Conservation (phyloP, 2,797 vertebrate genomes). For the Phataginus tetradactyla region DNA sequence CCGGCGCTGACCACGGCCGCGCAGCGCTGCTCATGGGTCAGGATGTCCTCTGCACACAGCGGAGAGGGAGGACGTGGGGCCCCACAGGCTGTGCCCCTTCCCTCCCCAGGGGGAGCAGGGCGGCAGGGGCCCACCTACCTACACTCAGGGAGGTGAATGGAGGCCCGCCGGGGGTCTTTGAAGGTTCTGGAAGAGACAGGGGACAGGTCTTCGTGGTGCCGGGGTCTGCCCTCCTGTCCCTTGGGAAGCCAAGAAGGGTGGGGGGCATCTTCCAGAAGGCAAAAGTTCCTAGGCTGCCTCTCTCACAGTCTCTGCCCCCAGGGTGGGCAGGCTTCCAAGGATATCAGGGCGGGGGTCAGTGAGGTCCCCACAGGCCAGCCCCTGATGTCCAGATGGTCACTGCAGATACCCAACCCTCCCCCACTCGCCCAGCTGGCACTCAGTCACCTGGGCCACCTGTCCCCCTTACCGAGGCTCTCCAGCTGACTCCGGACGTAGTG, state of each 20-base stretch:
- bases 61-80: background rate
- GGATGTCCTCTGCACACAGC: constrained; percentile 54
- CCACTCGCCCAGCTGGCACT: too few species aligned
- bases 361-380: fast-evolving
- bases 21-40: constrained; percentile 81
- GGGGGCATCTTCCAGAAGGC: background rate
- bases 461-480: background rate
- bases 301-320: background rate
- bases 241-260: background rate
- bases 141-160: background rate
- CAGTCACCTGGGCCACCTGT: background rate
- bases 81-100: fast-evolving
- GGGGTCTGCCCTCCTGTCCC: background rate
- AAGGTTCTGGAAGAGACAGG: constrained; percentile 49
- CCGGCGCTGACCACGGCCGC: constrained; percentile 70
- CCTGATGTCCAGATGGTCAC: background rate
- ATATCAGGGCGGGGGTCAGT: background rate
- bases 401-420: too few species aligned
- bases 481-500: constrained; percentile 41
- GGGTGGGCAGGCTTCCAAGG: background rate
- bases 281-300: background rate
- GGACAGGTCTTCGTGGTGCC: background rate
- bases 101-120: background rate
- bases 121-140: constrained; percentile 25
- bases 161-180: background rate